Conservation (phyloP, 2,113 vertebrate species). For the Eubucco bourcierii region DNA sequence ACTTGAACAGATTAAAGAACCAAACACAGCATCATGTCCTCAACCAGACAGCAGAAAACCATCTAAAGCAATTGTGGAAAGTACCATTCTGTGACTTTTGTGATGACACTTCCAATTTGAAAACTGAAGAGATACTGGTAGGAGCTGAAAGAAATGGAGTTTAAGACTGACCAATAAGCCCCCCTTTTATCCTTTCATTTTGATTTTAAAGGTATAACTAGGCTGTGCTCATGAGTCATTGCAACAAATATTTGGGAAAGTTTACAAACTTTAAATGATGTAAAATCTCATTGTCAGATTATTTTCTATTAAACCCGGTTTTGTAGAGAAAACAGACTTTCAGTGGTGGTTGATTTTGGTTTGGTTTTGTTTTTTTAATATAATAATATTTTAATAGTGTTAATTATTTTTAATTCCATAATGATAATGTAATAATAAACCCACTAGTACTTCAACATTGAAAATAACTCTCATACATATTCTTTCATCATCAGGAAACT, state of each 20-base stretch:
- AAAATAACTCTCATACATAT: background rate
- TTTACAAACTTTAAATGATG: background rate
- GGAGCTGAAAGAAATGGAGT: background rate
- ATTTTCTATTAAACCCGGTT: background rate
- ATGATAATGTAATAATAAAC: too few species aligned
- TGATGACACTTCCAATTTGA: background rate
- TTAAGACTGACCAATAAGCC: background rate
- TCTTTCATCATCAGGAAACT: background rate
- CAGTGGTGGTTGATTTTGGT: background rate
- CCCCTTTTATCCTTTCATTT: background rate
- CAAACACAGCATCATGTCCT: background rate
- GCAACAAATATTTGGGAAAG: background rate
- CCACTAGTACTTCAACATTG: background rate
- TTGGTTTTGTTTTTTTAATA: too few species aligned
- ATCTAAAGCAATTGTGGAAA: background rate
- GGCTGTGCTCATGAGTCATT: background rate
- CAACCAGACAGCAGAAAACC: background rate
- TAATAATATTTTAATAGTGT: background rate
- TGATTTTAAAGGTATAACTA: background rate
- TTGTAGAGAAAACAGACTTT: background rate
- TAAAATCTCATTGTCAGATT: background rate
- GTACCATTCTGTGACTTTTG: background rate
- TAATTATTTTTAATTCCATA: background rate
- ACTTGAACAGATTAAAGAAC: background rate
- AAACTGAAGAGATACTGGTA: background rate